Base-by-base conservation (phyloP, 2,113 vertebrate genomes). In the Cephalopterus ornatus region DNA sequence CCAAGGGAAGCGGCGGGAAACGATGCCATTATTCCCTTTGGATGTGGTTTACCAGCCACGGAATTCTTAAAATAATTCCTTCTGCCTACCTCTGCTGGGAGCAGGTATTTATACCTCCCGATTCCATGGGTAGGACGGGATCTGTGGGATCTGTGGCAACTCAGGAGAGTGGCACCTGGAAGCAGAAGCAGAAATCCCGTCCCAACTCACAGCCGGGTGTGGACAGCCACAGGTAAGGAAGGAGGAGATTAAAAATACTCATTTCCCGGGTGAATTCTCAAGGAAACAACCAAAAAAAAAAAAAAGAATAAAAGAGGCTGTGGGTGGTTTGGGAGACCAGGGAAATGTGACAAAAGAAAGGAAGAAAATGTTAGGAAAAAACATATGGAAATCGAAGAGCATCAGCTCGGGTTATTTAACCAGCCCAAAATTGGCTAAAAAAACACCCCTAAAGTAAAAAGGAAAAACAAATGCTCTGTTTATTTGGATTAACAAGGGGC, bases 111-210 rank as follows among this genome's bases (percentile, higher is more conserved):
- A 89, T 98, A 99, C 85, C 77, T 98, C 46, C 99, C 99, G 30
- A 99, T 99, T 7, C 98, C 98, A 27, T 99, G 98, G 0, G 99
- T 98, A 2, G 99, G 99, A 79, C 93, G 98, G 46, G 98, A 81
- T 77, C 27, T 98, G 95, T 99, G 98, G 46, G 98, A 96, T 56
- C 99, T 98, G 22, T 83, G 93, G 80, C 90, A 96, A n/a, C 61
- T 87, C 78, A 96, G 33, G 4, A 95, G 62, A 5, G 89, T 53
- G 56, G 72, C 95, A 89, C 94, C 98, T 98, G 67, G 16, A 95
- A 92, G 39, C 50, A 20, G 87, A 91, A 96, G 88, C 56, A 96
- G 8, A 41, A 41, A 9, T 41, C 12, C 18, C 30, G 37, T 21
- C 37, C 39, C 37, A 27, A 44, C 7, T 47, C 55, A 17, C 26